phyloP scores from a whole-genome alignment of 2,113 vertebrate genomes.

The Okapia johnstoni region DNA sequence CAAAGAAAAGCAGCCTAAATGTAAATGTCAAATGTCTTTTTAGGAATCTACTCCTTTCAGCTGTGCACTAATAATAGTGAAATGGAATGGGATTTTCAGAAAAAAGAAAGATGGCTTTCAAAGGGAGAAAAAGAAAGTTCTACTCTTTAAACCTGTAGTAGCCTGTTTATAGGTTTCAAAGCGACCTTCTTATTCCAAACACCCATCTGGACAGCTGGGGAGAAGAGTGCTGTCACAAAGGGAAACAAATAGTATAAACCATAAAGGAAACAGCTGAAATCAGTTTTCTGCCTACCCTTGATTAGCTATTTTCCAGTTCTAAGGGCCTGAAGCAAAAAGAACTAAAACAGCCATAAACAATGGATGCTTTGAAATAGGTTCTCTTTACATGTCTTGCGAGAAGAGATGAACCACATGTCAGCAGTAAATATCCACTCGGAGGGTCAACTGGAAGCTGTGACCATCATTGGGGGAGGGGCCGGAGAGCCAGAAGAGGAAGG shows the following conservation, averaged over 20 bases:
- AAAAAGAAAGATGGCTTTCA: neutral
- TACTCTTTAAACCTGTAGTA: slow-evolving; percentile 35
- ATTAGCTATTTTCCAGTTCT: slow-evolving; percentile 79
- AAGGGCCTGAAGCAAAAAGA: slow-evolving; percentile 80
- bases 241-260: slow-evolving; percentile 69
- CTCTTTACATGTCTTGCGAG: slow-evolving; percentile 74
- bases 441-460: slow-evolving; percentile 62
- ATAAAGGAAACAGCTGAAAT: slow-evolving; percentile 81
- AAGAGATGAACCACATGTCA: slow-evolving; percentile 70
- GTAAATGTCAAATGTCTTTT: neutral
- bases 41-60: neutral
- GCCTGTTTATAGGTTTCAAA: slow-evolving; percentile 62
- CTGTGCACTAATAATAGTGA: neutral
- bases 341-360: slow-evolving; percentile 81
- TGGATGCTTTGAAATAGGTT: slow-evolving; percentile 80
- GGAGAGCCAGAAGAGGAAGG: neutral
- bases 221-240: slow-evolving; percentile 50
- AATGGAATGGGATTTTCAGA: neutral
- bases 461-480: neutral
- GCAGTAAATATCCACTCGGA: slow-evolving; percentile 60
- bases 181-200: slow-evolving; percentile 35
- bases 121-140: slow-evolving; percentile 14
- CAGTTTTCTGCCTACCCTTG: slow-evolving; percentile 80
- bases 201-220: slow-evolving; percentile 49
- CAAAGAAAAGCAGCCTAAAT: neutral